These are phyloP conservation scores for Manduca sexta DNA, from an alignment of 1,140 invertebrate species.

Conservation along the genomic window DNA sequence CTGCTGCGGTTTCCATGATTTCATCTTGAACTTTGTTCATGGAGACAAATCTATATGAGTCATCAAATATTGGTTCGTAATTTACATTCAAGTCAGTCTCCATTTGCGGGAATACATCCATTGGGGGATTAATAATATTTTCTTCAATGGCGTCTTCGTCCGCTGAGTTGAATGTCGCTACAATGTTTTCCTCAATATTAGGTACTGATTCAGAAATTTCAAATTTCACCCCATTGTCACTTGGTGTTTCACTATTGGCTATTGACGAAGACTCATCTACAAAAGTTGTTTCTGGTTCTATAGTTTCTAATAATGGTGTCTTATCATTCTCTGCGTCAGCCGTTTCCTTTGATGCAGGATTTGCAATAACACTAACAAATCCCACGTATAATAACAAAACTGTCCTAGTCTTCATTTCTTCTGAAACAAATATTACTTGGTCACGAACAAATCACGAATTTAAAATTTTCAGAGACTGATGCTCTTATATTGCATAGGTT, in stretches of 20 bases:
- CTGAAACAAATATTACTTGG: slow-evolving; percentile 31
- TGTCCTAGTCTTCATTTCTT: slow-evolving; percentile 43
- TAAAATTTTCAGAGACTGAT: background rate
- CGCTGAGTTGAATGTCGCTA: background rate
- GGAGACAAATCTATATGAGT: slow-evolving; percentile 4
- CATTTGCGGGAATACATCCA: slow-evolving; percentile 1
- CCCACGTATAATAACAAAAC: slow-evolving; percentile 32
- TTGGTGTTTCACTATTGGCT: slow-evolving; percentile 21
- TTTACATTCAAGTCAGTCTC: slow-evolving; percentile 4
- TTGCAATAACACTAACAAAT: slow-evolving; percentile 24
- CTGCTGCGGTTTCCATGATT: slow-evolving; percentile 58
- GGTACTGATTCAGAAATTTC: slow-evolving; percentile 8
- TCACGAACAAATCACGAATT: background rate
- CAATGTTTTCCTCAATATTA: slow-evolving; percentile 15
- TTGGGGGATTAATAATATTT: slow-evolving; percentile 1
- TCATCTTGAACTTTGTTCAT: slow-evolving; percentile 40
- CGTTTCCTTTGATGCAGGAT: slow-evolving; percentile 25
- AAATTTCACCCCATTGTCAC: slow-evolving; percentile 13
- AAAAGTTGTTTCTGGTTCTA: slow-evolving; percentile 20
- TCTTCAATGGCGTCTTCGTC: slow-evolving; percentile 19
- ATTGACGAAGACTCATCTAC: slow-evolving; percentile 14
- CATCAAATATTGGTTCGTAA: background rate
- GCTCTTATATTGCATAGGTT: slow-evolving; percentile 35
- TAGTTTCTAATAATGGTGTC: slow-evolving; percentile 12
- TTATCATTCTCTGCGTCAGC: slow-evolving; percentile 12